Conservation (phyloP, 2,113 vertebrate genomes). For the Rhombomys opimus region DNA sequence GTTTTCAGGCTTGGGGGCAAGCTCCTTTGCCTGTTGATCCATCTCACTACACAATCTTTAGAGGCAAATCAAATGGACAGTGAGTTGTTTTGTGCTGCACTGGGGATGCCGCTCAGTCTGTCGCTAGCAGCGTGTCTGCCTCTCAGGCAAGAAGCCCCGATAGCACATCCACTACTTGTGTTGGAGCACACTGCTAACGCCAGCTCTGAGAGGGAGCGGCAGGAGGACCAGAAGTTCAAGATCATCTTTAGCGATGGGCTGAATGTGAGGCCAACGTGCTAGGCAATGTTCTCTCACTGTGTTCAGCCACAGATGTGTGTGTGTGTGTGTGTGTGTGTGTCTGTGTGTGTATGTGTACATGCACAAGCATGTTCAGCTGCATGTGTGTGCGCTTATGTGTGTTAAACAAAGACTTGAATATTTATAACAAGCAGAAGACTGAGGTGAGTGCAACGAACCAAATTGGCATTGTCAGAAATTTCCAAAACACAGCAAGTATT, state of each 20-base stretch:
- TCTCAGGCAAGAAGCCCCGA: background rate
- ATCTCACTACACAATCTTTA: background rate
- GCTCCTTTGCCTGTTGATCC: background rate
- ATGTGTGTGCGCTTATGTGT: background rate
- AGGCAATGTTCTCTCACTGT: background rate
- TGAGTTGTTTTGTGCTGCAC: background rate
- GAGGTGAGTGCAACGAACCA: background rate
- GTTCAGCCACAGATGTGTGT: background rate
- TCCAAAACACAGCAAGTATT: background rate
- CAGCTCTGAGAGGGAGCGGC: background rate
- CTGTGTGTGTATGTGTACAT: too few relatives aligned
- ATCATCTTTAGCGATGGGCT: background rate
- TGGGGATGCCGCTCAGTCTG: too few relatives aligned
- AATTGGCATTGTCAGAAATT: background rate
- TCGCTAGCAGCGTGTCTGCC: too few relatives aligned
- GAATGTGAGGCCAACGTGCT: background rate
- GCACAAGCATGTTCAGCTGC: too few relatives aligned
- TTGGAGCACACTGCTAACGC: background rate
- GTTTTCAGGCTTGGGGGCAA: background rate
- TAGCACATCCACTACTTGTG: too few relatives aligned
- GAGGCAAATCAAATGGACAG: background rate
- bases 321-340: background rate
- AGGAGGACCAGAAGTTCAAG: background rate
- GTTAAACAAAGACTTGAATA: background rate
- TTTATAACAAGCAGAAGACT: constrained; percentile 23